phyloP scores from a whole-genome alignment of 2,888 invertebrate species.

The Carabus problematicus region DNA sequence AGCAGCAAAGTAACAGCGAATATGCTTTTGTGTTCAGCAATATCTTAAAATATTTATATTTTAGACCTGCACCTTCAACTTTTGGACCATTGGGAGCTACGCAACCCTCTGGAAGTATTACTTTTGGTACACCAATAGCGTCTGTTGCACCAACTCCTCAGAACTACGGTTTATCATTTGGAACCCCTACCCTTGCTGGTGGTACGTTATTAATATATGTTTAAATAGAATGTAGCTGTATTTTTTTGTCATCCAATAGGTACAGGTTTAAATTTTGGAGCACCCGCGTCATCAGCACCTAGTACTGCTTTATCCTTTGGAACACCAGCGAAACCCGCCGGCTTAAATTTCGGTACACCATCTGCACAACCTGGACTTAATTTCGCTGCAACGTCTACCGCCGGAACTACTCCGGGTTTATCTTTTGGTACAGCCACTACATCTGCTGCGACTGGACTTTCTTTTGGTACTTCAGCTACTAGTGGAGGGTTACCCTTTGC shows the following conservation, averaged over 20 bases:
- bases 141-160: slow-evolving; percentile 41
- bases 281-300: slow-evolving; percentile 44
- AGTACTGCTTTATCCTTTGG: slow-evolving; percentile 34
- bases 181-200: slow-evolving; percentile 48
- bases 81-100: slow-evolving; percentile 45
- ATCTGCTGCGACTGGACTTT: slow-evolving; percentile 50
- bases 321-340: slow-evolving; percentile 45
- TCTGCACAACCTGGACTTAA: slow-evolving; percentile 50
- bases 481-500: slow-evolving; percentile 54
- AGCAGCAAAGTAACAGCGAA: slow-evolving; percentile 59
- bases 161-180: slow-evolving; percentile 50
- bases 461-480: slow-evolving; percentile 46
- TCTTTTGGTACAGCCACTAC: slow-evolving; percentile 48
- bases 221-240: slow-evolving; percentile 13
- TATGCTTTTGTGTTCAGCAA: slow-evolving; percentile 18
- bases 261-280: slow-evolving; percentile 48
- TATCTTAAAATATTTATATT: slow-evolving; percentile 17
- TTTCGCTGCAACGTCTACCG: slow-evolving; percentile 44
- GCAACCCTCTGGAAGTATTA: slow-evolving; percentile 46
- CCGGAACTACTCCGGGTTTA: slow-evolving; percentile 49
- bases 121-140: slow-evolving; percentile 46
- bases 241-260: slow-evolving; percentile 44
- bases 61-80: slow-evolving; percentile 39
- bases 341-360: slow-evolving; percentile 50
- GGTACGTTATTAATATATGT: neutral